A percentile compares a stretch with the other conserved stretches of the same genome.
These are phyloP conservation scores for Brachyopa scutellaris DNA, from an alignment of 2,888 invertebrate genomes.

Conservation along the genomic window DNA sequence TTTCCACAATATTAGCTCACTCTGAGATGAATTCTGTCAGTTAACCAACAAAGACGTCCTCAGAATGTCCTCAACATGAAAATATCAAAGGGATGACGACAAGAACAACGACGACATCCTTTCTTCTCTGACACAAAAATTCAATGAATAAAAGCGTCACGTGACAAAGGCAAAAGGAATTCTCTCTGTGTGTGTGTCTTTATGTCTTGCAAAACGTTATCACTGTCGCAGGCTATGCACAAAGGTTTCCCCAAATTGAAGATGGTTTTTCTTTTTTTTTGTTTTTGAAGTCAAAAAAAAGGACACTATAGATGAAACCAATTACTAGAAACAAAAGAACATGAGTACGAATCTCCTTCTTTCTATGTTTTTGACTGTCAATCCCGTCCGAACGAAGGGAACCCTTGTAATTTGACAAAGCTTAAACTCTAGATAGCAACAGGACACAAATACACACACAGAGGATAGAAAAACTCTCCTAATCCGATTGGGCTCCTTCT, in stretches of 20 bases:
- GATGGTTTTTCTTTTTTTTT: neutral
- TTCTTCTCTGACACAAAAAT: constrained; percentile 1
- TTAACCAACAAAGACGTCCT: constrained; percentile 30
- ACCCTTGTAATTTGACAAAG: constrained; percentile 16
- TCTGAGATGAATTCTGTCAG: constrained; percentile 43
- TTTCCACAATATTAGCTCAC: constrained; percentile 40
- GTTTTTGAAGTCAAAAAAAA: neutral
- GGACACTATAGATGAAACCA: constrained; percentile 48
- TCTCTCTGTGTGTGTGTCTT: too few relatives aligned
- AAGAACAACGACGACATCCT: neutral
- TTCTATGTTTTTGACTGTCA: too few relatives aligned
- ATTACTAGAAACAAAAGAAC: constrained; percentile 59
- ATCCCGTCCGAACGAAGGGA: neutral
- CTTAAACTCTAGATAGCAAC: neutral
- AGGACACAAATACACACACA: neutral
- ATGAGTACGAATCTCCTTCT: too few relatives aligned
- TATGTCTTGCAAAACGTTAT: neutral
- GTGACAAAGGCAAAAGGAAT: neutral
- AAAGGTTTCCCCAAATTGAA: constrained; percentile 40
- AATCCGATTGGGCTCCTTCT: constrained; percentile 36
- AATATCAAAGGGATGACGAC: constrained; percentile 21
- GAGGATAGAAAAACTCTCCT: neutral
- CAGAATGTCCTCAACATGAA: constrained; percentile 19
- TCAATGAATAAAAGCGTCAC: constrained; percentile 1
- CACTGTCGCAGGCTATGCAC: neutral